Conservation (phyloP, 2,797 vertebrate genomes). For the Phoebastria nigripes region DNA sequence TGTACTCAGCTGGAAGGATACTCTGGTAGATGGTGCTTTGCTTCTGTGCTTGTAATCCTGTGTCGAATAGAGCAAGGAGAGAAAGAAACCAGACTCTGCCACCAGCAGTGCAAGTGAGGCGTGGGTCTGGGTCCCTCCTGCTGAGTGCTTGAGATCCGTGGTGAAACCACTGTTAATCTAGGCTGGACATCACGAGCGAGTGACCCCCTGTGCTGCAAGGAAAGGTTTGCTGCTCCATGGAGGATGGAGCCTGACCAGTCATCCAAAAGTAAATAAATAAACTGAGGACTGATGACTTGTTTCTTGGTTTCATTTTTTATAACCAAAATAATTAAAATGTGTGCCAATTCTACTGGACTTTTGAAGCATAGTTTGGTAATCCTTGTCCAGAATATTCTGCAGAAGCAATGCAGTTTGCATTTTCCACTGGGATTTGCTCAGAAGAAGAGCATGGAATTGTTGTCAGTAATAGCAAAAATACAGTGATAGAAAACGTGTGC, state of each 20-base stretch:
- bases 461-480: background rate
- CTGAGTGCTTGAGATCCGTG: too few species aligned
- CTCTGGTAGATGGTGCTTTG: background rate
- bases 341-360: background rate
- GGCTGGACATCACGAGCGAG: background rate
- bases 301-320: background rate
- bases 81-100: background rate
- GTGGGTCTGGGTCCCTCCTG: background rate
- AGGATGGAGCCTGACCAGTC: background rate
- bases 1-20: background rate
- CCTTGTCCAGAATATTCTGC: background rate
- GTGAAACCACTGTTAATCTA: background rate
- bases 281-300: background rate
- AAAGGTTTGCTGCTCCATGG: background rate
- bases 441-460: background rate
- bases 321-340: background rate
- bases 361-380: background rate
- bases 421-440: background rate
- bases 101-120: background rate
- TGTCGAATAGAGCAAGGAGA: background rate
- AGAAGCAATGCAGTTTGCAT: background rate
- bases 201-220: background rate
- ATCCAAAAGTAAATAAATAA: background rate
- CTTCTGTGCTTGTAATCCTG: background rate
- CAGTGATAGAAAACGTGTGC: background rate